A percentile compares a stretch with the other conserved stretches of the same genome.
Conservation (phyloP, 1,140 invertebrate species). For the Platorchestia sp. region DNA sequence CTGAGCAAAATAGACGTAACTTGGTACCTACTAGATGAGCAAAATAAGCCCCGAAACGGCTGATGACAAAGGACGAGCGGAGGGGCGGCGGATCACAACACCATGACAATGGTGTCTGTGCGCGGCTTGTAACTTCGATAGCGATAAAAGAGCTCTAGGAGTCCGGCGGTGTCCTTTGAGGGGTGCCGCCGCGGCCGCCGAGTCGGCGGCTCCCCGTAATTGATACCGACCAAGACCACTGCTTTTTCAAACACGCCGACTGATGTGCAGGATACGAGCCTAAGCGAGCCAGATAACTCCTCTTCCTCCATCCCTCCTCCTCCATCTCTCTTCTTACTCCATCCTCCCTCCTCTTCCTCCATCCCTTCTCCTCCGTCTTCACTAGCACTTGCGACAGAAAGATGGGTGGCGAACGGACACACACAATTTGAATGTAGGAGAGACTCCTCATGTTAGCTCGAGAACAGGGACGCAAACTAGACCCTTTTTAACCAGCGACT, state of each 20-base stretch:
- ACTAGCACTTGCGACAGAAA: background rate
- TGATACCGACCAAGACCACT: slow-evolving; percentile 20
- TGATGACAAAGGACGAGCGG: background rate
- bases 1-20: background rate
- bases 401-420: background rate
- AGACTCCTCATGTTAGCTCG: background rate
- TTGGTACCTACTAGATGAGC: background rate
- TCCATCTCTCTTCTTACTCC: background rate
- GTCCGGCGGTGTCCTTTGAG: slow-evolving; percentile 41
- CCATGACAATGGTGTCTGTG: slow-evolving; percentile 23
- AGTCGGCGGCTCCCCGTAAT: slow-evolving; percentile 26
- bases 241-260: slow-evolving; percentile 26
- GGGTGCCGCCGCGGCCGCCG: background rate
- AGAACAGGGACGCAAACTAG: background rate
- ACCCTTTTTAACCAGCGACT: background rate
- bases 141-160: slow-evolving; percentile 44
- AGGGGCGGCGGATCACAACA: background rate
- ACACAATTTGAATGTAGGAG: background rate
- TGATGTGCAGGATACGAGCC: slow-evolving; percentile 1
- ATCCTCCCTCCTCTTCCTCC: background rate
- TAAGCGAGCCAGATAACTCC: background rate
- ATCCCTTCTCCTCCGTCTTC: background rate
- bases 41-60: background rate
- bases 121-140: slow-evolving; percentile 13
- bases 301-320: slow-evolving; percentile 19